Evolutionary conservation across 2,888 invertebrate species (phyloP), one percentile per base, ranked within the genome.

Genomic region (Limnephilus lunatus): DNA sequence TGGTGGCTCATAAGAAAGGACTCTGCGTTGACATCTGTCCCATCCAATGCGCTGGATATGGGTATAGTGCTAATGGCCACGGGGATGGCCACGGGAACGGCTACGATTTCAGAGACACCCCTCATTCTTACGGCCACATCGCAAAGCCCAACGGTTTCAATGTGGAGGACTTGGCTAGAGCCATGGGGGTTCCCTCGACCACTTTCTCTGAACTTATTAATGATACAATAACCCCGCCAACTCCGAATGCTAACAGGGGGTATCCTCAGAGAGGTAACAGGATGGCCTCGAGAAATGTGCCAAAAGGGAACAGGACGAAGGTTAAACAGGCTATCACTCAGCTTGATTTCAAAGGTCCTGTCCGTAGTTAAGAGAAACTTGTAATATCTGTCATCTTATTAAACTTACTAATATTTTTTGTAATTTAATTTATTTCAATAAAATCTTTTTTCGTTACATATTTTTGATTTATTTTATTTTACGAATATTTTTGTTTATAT

Each of bases 11-110:
- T 80, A 91, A 93, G 87, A 93, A 93, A 53, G 87, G 88, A 14
- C 32, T 93, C 12, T 93, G 93, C 80, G 90, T 90, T 12, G 93
- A 93, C 31, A 93, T 93, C 35, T 93, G 93, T 53, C 93, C 93
- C 0, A 91, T 92, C 81, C 89, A 81, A 12, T 93, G 93, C 82
- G 44, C 90, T 4, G 80, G 90, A 14, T 85, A 53, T 44, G 90
- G 88, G 14, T 90, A 89, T 82, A 87, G 90, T 30, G 81, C 44
- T n/a, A 25, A 25, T 68, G 92, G 93, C n/a, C 80, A 86, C 31
- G 35, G 48, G 15, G 30, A 30, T 5, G 90, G 91, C 5, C 81
- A 90, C n/a, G 88, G 81, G 0, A 90, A 91, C 39, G 68, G 68
- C 25, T 83, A 85, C 81, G 86, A 32, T 39, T 81, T 85, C 48